Evolutionary conservation across 2,797 vertebrate species (phyloP), one percentile per base, ranked within the genome.

Genomic region (Peromyscus nudipes): DNA sequence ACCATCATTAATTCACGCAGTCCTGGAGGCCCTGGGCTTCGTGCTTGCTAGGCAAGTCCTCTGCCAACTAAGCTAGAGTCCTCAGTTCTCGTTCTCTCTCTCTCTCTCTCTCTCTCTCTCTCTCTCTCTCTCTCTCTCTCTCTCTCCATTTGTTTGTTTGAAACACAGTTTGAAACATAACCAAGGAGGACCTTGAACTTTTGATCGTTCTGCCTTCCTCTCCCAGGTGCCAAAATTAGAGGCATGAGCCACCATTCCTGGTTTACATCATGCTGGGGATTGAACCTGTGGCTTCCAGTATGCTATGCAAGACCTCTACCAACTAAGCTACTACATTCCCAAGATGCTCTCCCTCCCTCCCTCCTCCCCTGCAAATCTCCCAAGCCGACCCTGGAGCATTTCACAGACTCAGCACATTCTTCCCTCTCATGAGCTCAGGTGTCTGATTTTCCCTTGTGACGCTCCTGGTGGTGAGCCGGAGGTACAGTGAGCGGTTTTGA

Each of bases 401-500:
- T 96, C 94, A 87, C 62, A 91, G 80, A 97, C 92, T 97, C 97
- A 97, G 97, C 97, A 95, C 73, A 89, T 97, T 97, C 64, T 88
- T 62, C 95, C 84, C 95, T 96, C 97, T 97, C 94, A 94, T 57
- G 91, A 93, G 82, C 64, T 89, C 27, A 0, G 93, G 95, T 21
- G 19, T 94, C 96, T 57, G 91, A 93, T 88, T 96, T 96, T 97
- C 96, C 97, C 95, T 88, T 49, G 80, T 97, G 97, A 97, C 89
- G 96, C 2, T 57, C 89, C 87, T 82, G 57, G 75, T 27, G 95
- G 94, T n/a, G 91, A 77, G 91, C 90, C 29, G 4, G 11, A 71
- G 94, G 96, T 97, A 97, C 97, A 97, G 96, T 97, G 97, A 86
- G 97, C 46, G 96, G 96, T 94, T 97, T 97, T 86, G 96, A 93